Percentiles rank a stretch among this genome's conserved stretches.
Conservation (phyloP, 2,797 vertebrate species). For the Acanthurus lineatus region DNA sequence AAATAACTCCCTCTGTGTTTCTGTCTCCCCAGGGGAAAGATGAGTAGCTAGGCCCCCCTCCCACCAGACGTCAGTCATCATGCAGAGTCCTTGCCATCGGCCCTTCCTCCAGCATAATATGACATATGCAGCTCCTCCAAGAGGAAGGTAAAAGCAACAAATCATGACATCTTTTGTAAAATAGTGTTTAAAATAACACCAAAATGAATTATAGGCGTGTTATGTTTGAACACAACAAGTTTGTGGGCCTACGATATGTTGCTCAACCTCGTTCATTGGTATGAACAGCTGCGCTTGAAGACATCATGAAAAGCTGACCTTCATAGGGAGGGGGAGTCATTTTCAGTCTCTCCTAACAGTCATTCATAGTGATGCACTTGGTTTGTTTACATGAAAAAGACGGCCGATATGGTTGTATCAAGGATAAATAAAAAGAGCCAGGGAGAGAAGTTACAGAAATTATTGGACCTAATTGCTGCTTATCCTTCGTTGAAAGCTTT, state of each 20-base stretch:
- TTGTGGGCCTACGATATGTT: too few species aligned
- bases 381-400: background rate
- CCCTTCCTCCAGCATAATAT: slow-evolving; percentile 39
- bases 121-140: slow-evolving; percentile 39
- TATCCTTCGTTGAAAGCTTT: background rate
- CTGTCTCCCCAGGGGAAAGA: slow-evolving; percentile 68
- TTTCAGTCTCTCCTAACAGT: background rate
- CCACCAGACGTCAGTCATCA: slow-evolving; percentile 49
- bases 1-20: slow-evolving; percentile 73
- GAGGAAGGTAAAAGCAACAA: slow-evolving; percentile 24
- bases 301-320: background rate
- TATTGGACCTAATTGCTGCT: background rate
- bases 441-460: background rate
- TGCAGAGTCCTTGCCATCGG: slow-evolving; percentile 56
- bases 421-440: background rate
- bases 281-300: background rate
- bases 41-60: slow-evolving; percentile 24
- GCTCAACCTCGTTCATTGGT: background rate
- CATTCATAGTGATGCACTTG: background rate
- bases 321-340: background rate
- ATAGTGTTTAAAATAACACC: background rate
- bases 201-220: background rate
- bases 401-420: background rate
- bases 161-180: background rate
- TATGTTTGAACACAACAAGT: background rate